Conservation (phyloP, 1,140 invertebrate genomes). For the Gerris buenoi region DNA sequence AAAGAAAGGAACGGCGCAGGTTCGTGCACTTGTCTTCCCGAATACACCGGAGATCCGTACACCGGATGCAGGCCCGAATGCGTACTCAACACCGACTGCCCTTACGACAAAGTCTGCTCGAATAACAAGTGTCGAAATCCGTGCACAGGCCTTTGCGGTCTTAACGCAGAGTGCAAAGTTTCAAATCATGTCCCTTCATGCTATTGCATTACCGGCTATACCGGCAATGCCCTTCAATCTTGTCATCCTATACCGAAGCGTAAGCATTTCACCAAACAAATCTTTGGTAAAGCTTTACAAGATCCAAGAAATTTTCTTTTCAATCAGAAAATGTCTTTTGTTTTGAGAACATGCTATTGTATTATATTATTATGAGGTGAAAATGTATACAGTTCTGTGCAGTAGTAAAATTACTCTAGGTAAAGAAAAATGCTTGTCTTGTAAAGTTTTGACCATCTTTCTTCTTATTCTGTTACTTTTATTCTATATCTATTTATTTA, state of each 20-base stretch:
- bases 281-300: conserved; percentile 3
- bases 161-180: conserved; percentile 53
- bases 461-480: no score
- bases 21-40: conserved; percentile 60
- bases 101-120: conserved; percentile 50
- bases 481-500: no score
- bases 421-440: no score
- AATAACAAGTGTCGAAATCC: conserved; percentile 52
- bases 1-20: conserved; percentile 42
- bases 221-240: conserved; percentile 50
- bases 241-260: conserved; percentile 30
- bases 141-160: conserved; percentile 51
- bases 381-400: background rate
- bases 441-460: no score
- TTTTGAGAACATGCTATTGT: background rate
- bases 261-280: conserved; percentile 11
- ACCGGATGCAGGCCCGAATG: conserved; percentile 40
- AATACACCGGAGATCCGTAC: conserved; percentile 71
- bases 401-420: no score
- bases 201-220: conserved; percentile 45
- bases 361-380: background rate
- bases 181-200: conserved; percentile 61
- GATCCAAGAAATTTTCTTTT: no score
- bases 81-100: conserved; percentile 54
- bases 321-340: no score